Evolutionary conservation across 2,113 vertebrate genomes (phyloP), one percentile per base, ranked within the genome.

Genomic region (Oreochromis spilurus): DNA sequence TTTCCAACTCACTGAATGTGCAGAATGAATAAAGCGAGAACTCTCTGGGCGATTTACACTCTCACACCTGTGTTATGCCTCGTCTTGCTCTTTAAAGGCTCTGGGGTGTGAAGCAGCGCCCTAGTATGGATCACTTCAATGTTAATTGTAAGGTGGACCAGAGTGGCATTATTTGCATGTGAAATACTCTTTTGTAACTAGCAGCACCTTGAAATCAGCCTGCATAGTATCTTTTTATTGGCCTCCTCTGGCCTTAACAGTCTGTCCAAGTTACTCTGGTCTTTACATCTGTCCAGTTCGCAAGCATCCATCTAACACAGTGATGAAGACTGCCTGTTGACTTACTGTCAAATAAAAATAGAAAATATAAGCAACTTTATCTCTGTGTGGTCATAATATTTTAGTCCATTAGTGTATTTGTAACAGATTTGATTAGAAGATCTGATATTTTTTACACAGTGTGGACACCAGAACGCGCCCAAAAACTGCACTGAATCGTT

Each of bases 1-100:
- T 87, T 92, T 91, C 87, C 87, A 86, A 14, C 84, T 93, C 53
- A 70, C 85, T 87, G 79, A 85, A 60, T 53, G 5, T 36, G 58
- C 62, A 50, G 40, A 82, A 29, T 88, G 72, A 83, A 86, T 75
- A 86, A 36, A 79, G 48, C 31, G 58, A 17, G 4, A 67, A 58
- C 75, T 87, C 86, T 85, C 62, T 5, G 29, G 72, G 83, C 6
- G 16, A 75, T 50, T 91, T 72, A 38, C 85, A 62, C 79, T 45
- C 88, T 83, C 82, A 65, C 88, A 88, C 85, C 79, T 83, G 54
- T 36, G 7, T 60, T 87, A 78, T 40, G 54, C 70, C 50, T 53
- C 2, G 24, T 29, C 40, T 86, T 50, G 82, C 79, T 79, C 82
- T 57, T 24, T 55, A 12, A 75, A 29, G 16, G 26, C 10, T 52